Conservation (phyloP, 2,888 invertebrate genomes). For the Rhagium mordax region DNA sequence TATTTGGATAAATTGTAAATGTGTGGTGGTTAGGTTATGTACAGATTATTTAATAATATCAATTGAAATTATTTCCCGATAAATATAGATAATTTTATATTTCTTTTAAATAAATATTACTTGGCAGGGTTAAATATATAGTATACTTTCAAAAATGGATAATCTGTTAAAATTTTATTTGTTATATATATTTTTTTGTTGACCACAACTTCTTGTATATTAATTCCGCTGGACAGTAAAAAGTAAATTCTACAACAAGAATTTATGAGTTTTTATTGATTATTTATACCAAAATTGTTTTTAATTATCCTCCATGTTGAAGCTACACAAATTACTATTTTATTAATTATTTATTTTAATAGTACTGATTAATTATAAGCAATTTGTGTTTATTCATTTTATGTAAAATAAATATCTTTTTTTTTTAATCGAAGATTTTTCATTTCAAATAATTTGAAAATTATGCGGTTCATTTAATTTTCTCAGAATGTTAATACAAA, state of each 20-base stretch:
- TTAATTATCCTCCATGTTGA: not conserved
- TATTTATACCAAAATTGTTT: not conserved
- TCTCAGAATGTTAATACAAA: not conserved
- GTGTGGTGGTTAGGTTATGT: conserved; percentile 65
- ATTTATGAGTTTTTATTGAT: conserved; percentile 41
- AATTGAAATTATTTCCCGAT: conserved; percentile 52
- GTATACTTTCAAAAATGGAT: conserved; percentile 32
- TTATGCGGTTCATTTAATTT: not conserved
- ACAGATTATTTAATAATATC: conserved; percentile 67
- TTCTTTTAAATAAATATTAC: conserved; percentile 39
- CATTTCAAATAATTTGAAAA: conserved; percentile 24
- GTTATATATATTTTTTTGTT: conserved; percentile 50
- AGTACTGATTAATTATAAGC: conserved; percentile 54
- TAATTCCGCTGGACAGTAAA: conserved; percentile 46
- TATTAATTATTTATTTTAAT: conserved; percentile 33
- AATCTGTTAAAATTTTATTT: conserved; percentile 46
- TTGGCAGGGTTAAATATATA: conserved; percentile 45
- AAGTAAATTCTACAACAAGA: conserved; percentile 52
- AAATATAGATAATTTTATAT: conserved; percentile 46
- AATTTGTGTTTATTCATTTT: conserved; percentile 46
- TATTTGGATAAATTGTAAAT: conserved; percentile 99
- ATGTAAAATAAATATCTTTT: conserved; percentile 48
- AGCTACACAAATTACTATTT: conserved; percentile 1
- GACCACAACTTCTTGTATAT: conserved; percentile 46
- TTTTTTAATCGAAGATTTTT: conserved; percentile 42